Percentiles rank a stretch among this genome's conserved stretches.
phyloP scores from a whole-genome alignment of 1,140 invertebrate genomes.

The Gonatopus flavifemur region DNA sequence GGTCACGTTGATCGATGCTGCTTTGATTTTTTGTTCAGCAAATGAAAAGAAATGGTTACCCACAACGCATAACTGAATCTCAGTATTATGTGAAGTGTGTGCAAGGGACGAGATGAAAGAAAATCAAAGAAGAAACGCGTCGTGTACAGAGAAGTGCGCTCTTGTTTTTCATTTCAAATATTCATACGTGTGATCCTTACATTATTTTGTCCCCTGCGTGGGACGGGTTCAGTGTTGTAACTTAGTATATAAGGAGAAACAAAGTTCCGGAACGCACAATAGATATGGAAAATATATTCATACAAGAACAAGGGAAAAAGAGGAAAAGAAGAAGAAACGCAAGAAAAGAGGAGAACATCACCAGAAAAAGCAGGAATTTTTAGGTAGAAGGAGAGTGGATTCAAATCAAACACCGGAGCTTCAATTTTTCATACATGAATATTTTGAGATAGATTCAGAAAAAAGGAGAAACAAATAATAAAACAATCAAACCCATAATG shows the following conservation, averaged over 20 bases:
- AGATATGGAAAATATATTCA: no score
- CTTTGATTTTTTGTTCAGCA: no score
- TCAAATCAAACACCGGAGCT: constrained; percentile 16
- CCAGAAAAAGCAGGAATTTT: constrained; percentile 8
- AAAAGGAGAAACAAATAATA: no score
- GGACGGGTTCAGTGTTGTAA: constrained; percentile 57
- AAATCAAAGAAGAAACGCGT: constrained; percentile 11
- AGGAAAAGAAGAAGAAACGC: neutral
- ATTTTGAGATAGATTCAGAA: no score
- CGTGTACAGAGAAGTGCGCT: constrained; percentile 21
- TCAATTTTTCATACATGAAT: constrained; percentile 37
- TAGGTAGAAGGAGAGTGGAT: constrained; percentile 10
- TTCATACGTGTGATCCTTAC: constrained; percentile 44
- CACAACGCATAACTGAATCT: no score
- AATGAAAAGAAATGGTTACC: no score
- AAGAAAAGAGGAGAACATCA: constrained; percentile 6
- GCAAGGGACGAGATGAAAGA: no score
- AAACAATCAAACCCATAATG: no score
- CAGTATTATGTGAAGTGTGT: no score
- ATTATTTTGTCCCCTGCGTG: constrained; percentile 52
- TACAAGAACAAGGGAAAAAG: constrained; percentile 14
- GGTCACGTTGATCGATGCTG: no score
- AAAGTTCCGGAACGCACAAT: constrained; percentile 37
- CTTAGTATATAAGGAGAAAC: constrained; percentile 51
- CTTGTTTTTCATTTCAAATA: constrained; percentile 38